Evolutionary conservation across 2,797 vertebrate genomes (phyloP).

Genomic region (Remorina albescens): DNA sequence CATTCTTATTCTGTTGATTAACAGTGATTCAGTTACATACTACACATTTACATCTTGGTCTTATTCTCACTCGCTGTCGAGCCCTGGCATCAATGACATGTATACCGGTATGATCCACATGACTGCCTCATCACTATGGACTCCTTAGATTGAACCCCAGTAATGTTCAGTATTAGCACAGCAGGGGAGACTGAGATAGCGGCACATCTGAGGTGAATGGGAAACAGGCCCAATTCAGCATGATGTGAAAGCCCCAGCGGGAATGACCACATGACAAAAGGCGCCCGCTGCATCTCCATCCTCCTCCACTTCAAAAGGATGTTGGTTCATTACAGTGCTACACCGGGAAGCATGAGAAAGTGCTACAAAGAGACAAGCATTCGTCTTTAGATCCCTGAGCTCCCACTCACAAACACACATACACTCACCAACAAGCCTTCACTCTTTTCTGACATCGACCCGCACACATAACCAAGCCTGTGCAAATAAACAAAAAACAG

Average conservation of each 20-base stretch:
- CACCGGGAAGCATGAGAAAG: conserved; percentile 38
- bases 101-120: not conserved
- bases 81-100: not conserved
- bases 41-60: not conserved
- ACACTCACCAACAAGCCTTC: conserved; percentile 5
- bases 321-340: conserved; percentile 52
- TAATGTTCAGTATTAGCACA: conserved; percentile 30
- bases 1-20: not conserved
- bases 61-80: not conserved
- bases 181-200: conserved; percentile 9
- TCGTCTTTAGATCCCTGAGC: conserved; percentile 46
- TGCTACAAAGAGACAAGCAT: conserved; percentile 56
- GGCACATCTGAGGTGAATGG: conserved; percentile 44
- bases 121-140: not conserved
- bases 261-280: conserved; percentile 64
- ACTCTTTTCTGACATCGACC: not conserved
- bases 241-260: conserved; percentile 61
- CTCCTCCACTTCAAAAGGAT: conserved; percentile 56
- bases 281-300: conserved; percentile 33
- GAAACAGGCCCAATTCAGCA: conserved; percentile 55
- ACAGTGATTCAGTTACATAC: conserved; percentile 1
- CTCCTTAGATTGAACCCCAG: conserved; percentile 17
- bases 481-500: not conserved
- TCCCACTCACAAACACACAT: conserved; percentile 4
- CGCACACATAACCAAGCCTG: not conserved